Base-by-base conservation (phyloP, 2,888 invertebrate genomes). In the Molanna angustata region DNA sequence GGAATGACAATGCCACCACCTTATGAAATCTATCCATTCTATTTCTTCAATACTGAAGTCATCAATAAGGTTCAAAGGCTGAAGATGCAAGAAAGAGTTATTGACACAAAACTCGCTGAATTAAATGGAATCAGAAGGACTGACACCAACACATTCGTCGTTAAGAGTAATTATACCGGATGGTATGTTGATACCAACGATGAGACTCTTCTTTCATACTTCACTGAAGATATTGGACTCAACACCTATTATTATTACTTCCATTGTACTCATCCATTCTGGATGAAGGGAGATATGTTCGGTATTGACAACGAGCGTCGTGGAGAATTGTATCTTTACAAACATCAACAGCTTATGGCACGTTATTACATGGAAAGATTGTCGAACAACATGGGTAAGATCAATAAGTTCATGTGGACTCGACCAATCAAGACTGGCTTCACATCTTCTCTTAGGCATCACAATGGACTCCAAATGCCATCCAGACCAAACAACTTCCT, bases 21-120 rank as follows among this genome's bases (percentile, higher is more conserved):
- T 39, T 89, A 89, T 66, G 90, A 90, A 70, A 80, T 89, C 67
- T 81, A 83, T 70, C 90, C 90, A 2, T 82, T 86, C 67, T 80
- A 83, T 71, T 89, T 87, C 76, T 83, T 88, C 66, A 84, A 85
- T 70, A 73, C 80, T 62, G 81, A 86, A 63, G 76, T 86, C 63
- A 83, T 90, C 61, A 80, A 83, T 64, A 80, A 84, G 63, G 86
- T 83, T 1, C 77, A 83, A 62, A 73, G 80, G 66, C 74, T 83
- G 69, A 80, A 81, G 65, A 79, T 80, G 74, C 78, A 80, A 62
- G 83, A 80, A 45, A 82, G 80, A 27, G 72, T 74, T 57, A 66
- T 72, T 27, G 74, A 81, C 62, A 79, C 80, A 9, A 69, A 76
- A 46, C 64, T 82, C 58, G 67, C 74, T 55, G 71, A 78, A 63